Base-by-base conservation (phyloP, 1,140 invertebrate genomes). In the Cephus cinctus region DNA sequence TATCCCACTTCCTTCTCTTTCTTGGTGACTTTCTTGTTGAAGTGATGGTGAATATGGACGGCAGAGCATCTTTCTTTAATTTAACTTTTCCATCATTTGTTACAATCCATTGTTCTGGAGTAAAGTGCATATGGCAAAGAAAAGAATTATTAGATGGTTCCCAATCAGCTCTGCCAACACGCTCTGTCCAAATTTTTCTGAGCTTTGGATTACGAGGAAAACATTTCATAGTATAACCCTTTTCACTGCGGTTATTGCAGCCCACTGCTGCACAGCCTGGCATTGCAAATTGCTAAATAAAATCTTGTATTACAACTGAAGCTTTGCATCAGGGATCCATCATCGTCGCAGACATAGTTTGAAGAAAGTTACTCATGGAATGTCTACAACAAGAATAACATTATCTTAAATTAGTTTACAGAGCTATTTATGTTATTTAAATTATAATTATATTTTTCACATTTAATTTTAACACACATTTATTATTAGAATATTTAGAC, bases 171-270 rank as follows among this genome's bases (percentile, higher is more conserved):
- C 72, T 65, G 14, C 63, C 66, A 2, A 75, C 72, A 32, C 59
- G 57, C 30, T 75, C 62, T 43, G 71, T 67, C 72, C 72, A 75
- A 32, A 73, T 59, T 53, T 69, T 64, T 40, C 72, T 56, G 2
- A 75, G 22, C 1, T 56, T 59, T 47, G 67, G 63, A 46, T 75
- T 62, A 6, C 72, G 68, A 14, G 72, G 72, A 44, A 75, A 75
- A 63, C 71, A 73, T 60, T 75, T 75, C 72, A 75, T 75, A 47
- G 67, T 72, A 38, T 61, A 75, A 43, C 72, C 72, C 16, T 71
- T 75, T 27, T 75, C 72, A 34, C 72, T 75, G 14, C 72, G 72
- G 54, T 75, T 75, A 27, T 73, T 73, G 44, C 72, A 75, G 30
- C 72, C 72, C 12, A 75, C 52, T 41, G 72, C 72, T 21, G 72